Conservation (phyloP, 2,113 vertebrate species). For the Chaetodon trifascialis region DNA sequence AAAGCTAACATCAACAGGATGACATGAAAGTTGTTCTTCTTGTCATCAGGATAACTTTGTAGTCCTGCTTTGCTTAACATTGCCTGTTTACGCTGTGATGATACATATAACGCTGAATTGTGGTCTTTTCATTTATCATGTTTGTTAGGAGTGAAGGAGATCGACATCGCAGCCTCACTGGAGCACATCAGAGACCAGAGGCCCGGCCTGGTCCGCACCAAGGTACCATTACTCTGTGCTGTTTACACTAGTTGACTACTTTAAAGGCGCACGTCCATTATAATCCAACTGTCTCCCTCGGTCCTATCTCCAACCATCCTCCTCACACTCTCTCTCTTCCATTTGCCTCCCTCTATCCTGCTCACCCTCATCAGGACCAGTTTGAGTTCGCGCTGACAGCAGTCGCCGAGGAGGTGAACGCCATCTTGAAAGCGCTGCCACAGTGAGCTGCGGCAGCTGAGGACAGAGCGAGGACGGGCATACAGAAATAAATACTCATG, state of each 20-base stretch:
- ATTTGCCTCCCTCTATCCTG: background rate
- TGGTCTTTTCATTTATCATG: background rate
- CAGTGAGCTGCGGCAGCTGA: constrained; percentile 83
- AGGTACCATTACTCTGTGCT: constrained; percentile 84
- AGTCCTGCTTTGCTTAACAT: no score
- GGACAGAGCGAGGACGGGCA: constrained; percentile 40
- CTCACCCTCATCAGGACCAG: constrained; percentile 89
- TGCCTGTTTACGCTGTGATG: no score
- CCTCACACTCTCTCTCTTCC: background rate
- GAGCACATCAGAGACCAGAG: constrained; percentile 98
- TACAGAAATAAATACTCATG: constrained; percentile 25
- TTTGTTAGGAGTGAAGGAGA: constrained; percentile 94
- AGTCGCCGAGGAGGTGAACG: constrained; percentile 97
- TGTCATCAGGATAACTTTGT: no score
- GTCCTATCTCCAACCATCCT: background rate
- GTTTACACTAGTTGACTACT: constrained; percentile 1
- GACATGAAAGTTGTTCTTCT: no score
- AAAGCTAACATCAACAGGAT: no score
- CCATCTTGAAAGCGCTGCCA: constrained; percentile 96
- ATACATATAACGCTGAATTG: no score
- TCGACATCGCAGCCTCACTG: constrained; percentile 96
- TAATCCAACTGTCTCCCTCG: background rate
- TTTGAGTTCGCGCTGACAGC: constrained; percentile 97
- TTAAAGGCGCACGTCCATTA: background rate
- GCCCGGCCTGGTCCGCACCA: constrained; percentile 93